These are phyloP conservation scores for Nasua narica DNA, from an alignment of 2,797 vertebrate genomes.

Conservation along the genomic window DNA sequence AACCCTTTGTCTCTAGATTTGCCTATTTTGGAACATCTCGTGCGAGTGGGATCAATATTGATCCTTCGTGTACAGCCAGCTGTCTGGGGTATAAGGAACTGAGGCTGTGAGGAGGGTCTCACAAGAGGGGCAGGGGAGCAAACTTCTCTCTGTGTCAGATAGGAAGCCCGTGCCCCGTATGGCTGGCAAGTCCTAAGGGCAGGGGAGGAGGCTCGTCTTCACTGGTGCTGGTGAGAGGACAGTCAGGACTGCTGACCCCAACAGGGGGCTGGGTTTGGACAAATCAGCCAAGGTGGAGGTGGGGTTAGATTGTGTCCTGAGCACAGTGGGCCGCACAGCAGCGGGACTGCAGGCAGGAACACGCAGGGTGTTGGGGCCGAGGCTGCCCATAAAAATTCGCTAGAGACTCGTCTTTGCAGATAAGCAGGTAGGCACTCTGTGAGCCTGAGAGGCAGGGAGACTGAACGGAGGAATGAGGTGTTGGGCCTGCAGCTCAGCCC, in stretches of 20 bases:
- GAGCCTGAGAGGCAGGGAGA: slow-evolving; percentile 89
- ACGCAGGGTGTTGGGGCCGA: slow-evolving; percentile 88
- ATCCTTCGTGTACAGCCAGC: background rate
- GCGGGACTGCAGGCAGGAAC: slow-evolving; percentile 89
- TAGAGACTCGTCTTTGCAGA: slow-evolving; percentile 87
- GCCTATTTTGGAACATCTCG: background rate
- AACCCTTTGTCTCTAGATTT: background rate
- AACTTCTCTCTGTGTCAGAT: background rate
- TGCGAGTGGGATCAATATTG: background rate
- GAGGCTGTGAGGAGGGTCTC: background rate
- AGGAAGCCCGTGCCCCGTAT: background rate
- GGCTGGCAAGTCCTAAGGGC: background rate
- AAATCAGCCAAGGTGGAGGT: background rate
- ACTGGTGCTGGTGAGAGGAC: background rate
- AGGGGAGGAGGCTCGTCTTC: background rate
- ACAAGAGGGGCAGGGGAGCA: background rate
- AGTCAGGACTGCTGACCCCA: background rate
- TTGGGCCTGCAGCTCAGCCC: slow-evolving; percentile 93
- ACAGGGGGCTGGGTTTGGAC: background rate
- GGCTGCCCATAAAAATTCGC: slow-evolving; percentile 91
- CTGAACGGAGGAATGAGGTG: slow-evolving; percentile 89
- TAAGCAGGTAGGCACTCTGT: slow-evolving; percentile 89
- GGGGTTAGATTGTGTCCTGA: slow-evolving; percentile 79
- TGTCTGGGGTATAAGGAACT: background rate
- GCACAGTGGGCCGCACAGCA: slow-evolving; percentile 36